These are phyloP conservation scores for Lepus townsendii DNA, from an alignment of 2,797 vertebrate genomes.

Conservation along the genomic window DNA sequence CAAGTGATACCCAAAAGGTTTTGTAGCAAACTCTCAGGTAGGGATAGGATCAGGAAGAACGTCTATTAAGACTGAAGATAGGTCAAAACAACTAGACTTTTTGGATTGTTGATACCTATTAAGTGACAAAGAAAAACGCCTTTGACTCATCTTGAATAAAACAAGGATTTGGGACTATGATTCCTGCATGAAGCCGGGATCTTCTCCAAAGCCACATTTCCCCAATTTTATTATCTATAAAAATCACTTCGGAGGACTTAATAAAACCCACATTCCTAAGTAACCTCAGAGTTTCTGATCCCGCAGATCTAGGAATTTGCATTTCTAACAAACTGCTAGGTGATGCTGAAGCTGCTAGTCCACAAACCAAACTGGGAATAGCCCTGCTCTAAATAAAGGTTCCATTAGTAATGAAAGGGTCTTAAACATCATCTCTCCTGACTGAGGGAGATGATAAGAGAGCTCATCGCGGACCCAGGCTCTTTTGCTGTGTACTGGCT, in stretches of 20 bases:
- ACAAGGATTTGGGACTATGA: background rate
- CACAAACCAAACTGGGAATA: background rate
- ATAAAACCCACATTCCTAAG: background rate
- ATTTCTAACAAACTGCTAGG: background rate
- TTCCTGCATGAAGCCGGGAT: background rate
- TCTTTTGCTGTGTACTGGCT: background rate
- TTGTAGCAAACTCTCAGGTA: background rate
- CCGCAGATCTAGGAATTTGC: background rate
- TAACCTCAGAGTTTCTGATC: background rate
- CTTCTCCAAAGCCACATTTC: background rate
- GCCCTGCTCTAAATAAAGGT: background rate
- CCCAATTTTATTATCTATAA: background rate
- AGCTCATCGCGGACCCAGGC: background rate
- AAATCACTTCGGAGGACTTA: background rate
- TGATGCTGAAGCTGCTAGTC: background rate
- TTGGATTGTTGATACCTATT: background rate
- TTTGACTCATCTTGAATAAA: background rate
- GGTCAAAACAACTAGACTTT: background rate
- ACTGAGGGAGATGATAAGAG: background rate
- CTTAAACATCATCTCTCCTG: background rate
- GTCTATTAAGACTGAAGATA: background rate
- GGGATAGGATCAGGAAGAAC: accelerated
- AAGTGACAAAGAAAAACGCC: background rate
- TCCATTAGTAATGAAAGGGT: background rate
- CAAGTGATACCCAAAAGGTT: background rate